Conservation (phyloP, 2,888 invertebrate species). For the Hydraecia micacea region DNA sequence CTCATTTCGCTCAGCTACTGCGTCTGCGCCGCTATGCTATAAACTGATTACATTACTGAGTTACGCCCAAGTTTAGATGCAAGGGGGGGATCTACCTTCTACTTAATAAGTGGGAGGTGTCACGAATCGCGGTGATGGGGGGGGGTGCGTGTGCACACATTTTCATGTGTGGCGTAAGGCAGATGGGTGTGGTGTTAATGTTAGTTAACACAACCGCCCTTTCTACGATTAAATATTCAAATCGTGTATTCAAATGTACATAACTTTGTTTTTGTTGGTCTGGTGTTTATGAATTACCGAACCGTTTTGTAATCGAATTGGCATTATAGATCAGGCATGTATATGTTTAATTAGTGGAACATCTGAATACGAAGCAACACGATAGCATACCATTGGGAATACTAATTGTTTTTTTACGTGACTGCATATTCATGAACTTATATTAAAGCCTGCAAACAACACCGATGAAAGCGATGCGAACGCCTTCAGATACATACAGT, state of each 20-base stretch:
- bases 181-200: slow-evolving; percentile 52
- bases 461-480: neutral
- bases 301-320: slow-evolving; percentile 14
- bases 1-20: slow-evolving; percentile 29
- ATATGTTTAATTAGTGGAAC: slow-evolving; percentile 36
- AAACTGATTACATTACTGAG: slow-evolving; percentile 61
- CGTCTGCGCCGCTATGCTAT: slow-evolving; percentile 19
- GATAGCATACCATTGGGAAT: neutral
- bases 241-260: neutral
- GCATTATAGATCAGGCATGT: neutral
- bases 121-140: slow-evolving; percentile 78
- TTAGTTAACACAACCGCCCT: slow-evolving; percentile 32
- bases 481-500: neutral
- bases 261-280: slow-evolving; percentile 14
- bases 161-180: slow-evolving; percentile 70
- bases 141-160: slow-evolving; percentile 78
- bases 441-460: neutral
- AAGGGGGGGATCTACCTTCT: slow-evolving; percentile 75
- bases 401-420: neutral
- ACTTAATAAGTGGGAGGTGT: slow-evolving; percentile 87
- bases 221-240: slow-evolving; percentile 30
- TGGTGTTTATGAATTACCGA: neutral
- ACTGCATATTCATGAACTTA: neutral
- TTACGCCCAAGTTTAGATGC: slow-evolving; percentile 60
- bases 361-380: slow-evolving; percentile 17